Percentiles rank a stretch among this genome's conserved stretches.
Evolutionary conservation across 2,797 vertebrate genomes (phyloP).

Genomic region (Gymnocypris eckloni): DNA sequence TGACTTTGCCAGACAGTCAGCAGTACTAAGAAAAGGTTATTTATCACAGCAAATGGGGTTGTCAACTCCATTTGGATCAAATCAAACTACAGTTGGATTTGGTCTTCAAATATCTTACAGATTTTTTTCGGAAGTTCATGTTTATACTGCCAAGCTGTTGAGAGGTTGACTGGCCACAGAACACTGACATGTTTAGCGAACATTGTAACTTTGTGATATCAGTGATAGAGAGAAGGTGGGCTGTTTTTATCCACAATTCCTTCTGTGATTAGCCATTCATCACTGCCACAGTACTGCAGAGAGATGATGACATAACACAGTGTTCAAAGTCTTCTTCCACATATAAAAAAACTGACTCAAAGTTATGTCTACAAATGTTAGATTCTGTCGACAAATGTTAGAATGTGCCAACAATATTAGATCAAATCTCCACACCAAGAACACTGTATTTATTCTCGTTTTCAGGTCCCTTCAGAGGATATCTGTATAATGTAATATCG

Average conservation of each 20-base stretch:
- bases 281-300: neutral
- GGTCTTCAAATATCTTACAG: neutral
- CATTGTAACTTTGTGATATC: neutral
- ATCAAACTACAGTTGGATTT: neutral
- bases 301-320: neutral
- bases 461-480: neutral
- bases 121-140: neutral
- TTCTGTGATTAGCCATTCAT: neutral
- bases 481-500: neutral
- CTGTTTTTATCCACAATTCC: neutral
- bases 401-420: neutral
- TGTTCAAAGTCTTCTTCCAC: neutral
- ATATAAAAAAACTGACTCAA: neutral
- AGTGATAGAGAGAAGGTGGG: neutral
- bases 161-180: neutral
- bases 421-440: neutral
- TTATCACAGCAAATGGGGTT: neutral
- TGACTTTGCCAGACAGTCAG: neutral
- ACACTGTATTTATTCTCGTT: neutral
- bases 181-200: conserved; percentile 11
- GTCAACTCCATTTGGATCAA: too few species aligned
- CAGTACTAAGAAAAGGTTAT: neutral
- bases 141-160: neutral
- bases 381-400: neutral
- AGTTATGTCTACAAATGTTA: neutral